Base-by-base conservation (phyloP, 1,140 invertebrate species). In the Orius insidiosus region DNA sequence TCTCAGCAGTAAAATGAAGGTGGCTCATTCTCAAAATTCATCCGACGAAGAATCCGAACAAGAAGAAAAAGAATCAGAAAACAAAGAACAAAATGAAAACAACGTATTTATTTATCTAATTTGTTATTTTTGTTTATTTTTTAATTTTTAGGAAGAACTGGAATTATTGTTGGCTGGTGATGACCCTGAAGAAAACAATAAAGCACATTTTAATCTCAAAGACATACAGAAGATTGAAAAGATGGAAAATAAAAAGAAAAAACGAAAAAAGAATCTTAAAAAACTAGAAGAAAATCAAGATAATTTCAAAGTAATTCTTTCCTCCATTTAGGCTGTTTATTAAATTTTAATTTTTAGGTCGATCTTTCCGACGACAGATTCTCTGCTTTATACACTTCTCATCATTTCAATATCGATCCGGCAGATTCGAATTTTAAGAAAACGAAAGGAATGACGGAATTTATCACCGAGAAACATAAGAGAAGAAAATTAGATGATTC, bases 321-420 rank as follows among this genome's bases (percentile, higher is more conserved):
- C 24, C 3, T 24, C n/a, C n/a, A n/a, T n/a, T n/a, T n/a, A n/a
- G n/a, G n/a, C n/a, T n/a, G n/a, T n/a, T n/a, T 24, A 7, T 24
- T 24, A 7, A 7, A 24, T 24, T 24, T 24, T 24, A 24, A 24
- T 24, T 41, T 56, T 46, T 52, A 85, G 66, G 66, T 92, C 24
- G 69, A 94, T 62, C 63, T 86, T 0, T 60, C 76, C 30, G 90
- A 96, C 67, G 55, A 75, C 9, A 69, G 90, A 56, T 97, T 95
- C 64, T 69, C 71, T 4, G 81, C 85, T 3, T 56, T 96, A 3
- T 95, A 76, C 59, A 75, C 77, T 18, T 89, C 84, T 4, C 85
- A 90, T 71, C 70, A 78, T 47, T 96, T 68, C 55, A 95, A 94
- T 60, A 85, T 97, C 52, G 92, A 96, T 67, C 89, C 88, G 10